A percentile compares a stretch with the other conserved stretches of the same genome.
Evolutionary conservation across 37 sponge, comb jelly and placozoan species (phyloP).

Genomic region (Amphimedon queenslandica): DNA sequence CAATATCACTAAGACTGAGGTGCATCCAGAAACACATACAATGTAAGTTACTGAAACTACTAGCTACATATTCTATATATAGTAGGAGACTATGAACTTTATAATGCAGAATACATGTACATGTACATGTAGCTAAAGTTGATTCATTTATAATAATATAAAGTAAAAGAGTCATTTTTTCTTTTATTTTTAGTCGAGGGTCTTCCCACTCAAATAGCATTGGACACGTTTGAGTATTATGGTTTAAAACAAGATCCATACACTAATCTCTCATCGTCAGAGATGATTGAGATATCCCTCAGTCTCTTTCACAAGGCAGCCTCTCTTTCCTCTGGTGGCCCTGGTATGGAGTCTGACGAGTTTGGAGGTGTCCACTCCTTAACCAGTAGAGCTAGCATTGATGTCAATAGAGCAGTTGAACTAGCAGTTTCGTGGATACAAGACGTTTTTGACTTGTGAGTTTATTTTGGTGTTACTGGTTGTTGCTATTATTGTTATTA

Average conservation of each 20-base stretch:
- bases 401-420: slow-evolving; percentile 39
- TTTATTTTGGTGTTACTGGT: background rate
- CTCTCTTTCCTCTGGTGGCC: background rate
- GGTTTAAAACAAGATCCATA: background rate
- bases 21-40: slow-evolving; percentile 56
- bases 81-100: too few species aligned
- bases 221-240: slow-evolving; percentile 16
- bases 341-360: background rate
- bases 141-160: too few species aligned
- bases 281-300: slow-evolving; percentile 15
- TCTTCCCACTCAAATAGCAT: slow-evolving; percentile 1
- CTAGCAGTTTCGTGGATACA: slow-evolving; percentile 33
- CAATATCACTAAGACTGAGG: slow-evolving; percentile 55
- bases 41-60: slow-evolving; percentile 26
- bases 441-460: slow-evolving; percentile 50
- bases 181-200: background rate
- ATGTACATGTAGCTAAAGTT: too few species aligned
- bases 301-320: slow-evolving; percentile 28
- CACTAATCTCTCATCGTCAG: slow-evolving; percentile 4
- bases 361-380: background rate
- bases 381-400: background rate
- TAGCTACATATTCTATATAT: too few species aligned
- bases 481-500: background rate
- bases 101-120: too few species aligned
- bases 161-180: too few species aligned